Base-by-base conservation (phyloP, 1,140 invertebrate genomes). In the Drosophila persimilis region DNA sequence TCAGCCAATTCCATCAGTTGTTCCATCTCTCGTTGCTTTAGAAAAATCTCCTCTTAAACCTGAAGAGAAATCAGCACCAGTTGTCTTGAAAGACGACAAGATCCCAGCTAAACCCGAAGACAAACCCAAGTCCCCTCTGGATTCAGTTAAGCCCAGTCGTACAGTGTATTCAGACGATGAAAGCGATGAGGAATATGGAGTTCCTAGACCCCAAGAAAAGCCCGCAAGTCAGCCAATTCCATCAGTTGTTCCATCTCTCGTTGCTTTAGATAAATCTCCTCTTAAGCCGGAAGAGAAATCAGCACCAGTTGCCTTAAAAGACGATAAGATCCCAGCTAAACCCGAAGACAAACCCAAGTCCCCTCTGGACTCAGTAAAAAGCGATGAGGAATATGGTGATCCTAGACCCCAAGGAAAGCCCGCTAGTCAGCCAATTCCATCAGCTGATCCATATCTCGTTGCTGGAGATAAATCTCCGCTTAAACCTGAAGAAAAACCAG, bases 11-110 rank as follows among this genome's bases (percentile, higher is more conserved):
- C 53, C 46, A 20, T 41, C 44, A 29, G 22, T 7, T 24, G 17
- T 26, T 31, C 22, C 56, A 50, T 39, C 45, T 3, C 9, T 54
- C 9, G 44, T 22, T 26, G 43, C 41, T 17, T 51, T 17, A 11
- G 59, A 54, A 11, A 62, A 54, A 29, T 45, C 59, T 29, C 54
- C 63, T 3, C 1, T 52, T n/a, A 59, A 58, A 54, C 2, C 50
- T 31, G 44, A 47, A 43, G 50, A 59, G 2, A 66, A 59, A 41
- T 52, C 51, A 29, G 60, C 60, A 9, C 22, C 64, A 1, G 2
- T n/a, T 24, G 51, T 41, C 1, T 15, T 53, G 15, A 50, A 35
- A 20, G 44, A 46, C 17, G 45, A 46, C 2, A 56, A 46, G 24
- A 0, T 29, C 3, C 31, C 56, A n/a, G 29, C 20, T 44, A 46